Base-by-base conservation (phyloP, 2,797 vertebrate genomes). In the Epinephelus coioides region DNA sequence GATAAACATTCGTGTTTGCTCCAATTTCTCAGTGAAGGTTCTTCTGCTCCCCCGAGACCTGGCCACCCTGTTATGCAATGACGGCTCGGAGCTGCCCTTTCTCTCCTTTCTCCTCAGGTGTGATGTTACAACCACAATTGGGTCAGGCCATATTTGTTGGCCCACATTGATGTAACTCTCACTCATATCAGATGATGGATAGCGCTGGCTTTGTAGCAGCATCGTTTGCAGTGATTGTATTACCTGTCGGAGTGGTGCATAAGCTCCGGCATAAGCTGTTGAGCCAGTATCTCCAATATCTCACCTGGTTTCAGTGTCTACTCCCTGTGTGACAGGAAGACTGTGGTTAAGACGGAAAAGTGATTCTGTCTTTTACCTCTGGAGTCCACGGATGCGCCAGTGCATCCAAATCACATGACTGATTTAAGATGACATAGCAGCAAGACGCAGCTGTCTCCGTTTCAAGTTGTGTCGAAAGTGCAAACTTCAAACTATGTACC, bases 61-160 rank as follows among this genome's bases (percentile, higher is more conserved):
- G 56, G 44, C 14, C 21, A 19, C 47, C 47, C 51, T 81, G 73
- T 92, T 91, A 89, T 86, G 85, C 61, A 90, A 90, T 73, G 59
- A 83, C 69, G 43, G 17, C 78, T 38, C 49, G 17, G 13, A 54
- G 55, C 40, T 17, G 13, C n/a, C 57, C 23, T 55, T 71, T 72
- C 57, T 79, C 46, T 60, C 66, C 21, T 56, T 47, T 54, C 66
- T 69, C 49, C 62, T 61, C 64, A 77, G 83, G 91, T 90, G 76
- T 90, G 65, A 79, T 56, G 73, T 92, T 93, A 85, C 93, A 88
- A 6, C 62, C 70, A 83, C 54, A 94, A 91, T 80, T 83, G 91
- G 94, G 93, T 93, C 94, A 93, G 88, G 69, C 56, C 72, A 76
- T 81, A 86, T 84, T 81, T 76, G 75, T 73, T 93, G 91, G 63